A percentile compares a stretch with the other conserved stretches of the same genome.
phyloP scores from a whole-genome alignment of 92 coral and sea anemone genomes.

The Bergia puertoricense region DNA sequence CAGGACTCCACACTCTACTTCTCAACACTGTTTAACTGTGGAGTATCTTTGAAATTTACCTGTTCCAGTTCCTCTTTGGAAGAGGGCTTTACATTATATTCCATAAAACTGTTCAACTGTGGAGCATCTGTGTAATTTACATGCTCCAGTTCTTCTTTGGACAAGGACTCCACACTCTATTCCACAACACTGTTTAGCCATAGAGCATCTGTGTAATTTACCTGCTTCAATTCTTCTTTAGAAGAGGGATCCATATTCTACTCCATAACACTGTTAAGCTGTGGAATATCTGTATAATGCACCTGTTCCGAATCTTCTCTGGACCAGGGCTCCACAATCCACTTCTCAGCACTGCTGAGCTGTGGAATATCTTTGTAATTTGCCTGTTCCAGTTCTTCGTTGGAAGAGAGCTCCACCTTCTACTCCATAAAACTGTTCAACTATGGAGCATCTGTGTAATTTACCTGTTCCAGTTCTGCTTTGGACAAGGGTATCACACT shows the following conservation, averaged over 20 bases:
- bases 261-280: too few species aligned
- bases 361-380: background rate
- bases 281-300: background rate
- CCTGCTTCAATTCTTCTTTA: too few species aligned
- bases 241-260: background rate
- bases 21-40: constrained; percentile 37
- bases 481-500: constrained; percentile 75
- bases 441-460: background rate
- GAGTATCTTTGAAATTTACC: constrained; percentile 43
- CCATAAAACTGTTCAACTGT: constrained; percentile 45
- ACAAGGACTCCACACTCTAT: constrained; percentile 72
- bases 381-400: constrained; percentile 78
- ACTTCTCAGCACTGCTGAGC: constrained; percentile 54
- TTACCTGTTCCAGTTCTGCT: constrained; percentile 74
- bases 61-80: constrained; percentile 74
- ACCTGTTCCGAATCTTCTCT: constrained; percentile 79
- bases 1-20: constrained; percentile 80
- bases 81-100: constrained; percentile 75
- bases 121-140: constrained; percentile 40
- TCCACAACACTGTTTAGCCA: constrained; percentile 53
- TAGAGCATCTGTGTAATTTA: too few species aligned
- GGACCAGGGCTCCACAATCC: constrained; percentile 73
- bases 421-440: constrained; percentile 58
- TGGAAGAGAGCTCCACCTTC: constrained; percentile 73
- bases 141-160: constrained; percentile 74